Evolutionary conservation across 2,797 vertebrate genomes (phyloP), one percentile per base, ranked within the genome.

Genomic region (Lutjanus campechanus): DNA sequence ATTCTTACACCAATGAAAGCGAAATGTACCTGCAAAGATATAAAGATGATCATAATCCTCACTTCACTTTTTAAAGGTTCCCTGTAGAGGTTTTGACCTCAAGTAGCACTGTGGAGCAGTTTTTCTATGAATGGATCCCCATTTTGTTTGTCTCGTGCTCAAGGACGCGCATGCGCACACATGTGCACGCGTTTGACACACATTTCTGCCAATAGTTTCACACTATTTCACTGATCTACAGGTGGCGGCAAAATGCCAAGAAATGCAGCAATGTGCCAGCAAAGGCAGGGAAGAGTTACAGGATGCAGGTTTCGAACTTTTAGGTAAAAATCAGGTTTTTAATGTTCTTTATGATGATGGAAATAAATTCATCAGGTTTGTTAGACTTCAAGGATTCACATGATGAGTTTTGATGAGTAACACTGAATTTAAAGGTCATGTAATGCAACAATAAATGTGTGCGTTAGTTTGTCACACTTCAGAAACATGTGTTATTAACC

Each of bases 21-120:
- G 25, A 55, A 73, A 74, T 65, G 54, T 76, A 76, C 44, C 60
- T 63, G 46, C n/a, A 73, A 46, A 43, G 20, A 67, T 50, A 69
- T 2, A 46, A 73, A 19, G 58, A 59, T 19, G 56, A 58, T 47
- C 7, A n/a, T 43, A 46, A 49, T 13, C 7, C 7, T 22, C 25
- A 8, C 16, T 41, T 46, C 9, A 61, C 22, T 40, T 40, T 54
- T 59, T 46, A 46, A 56, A 11, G 40, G 40, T 4, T 13, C 6
- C 19, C 4, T n/a, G 10, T n/a, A 11, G 36, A 59, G 36, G 11
- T 43, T 60, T 60, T 11, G 19, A 53, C 11, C 36, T 59, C 17
- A 40, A 19, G 56, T 11, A 5, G 17, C 3, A 2, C 29, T 8
- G 11, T 15, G 44, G 13, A 46, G 40, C 11, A n/a, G 19, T 17